phyloP scores from a whole-genome alignment of 92 coral and sea anemone genomes.

The Porites rus region DNA sequence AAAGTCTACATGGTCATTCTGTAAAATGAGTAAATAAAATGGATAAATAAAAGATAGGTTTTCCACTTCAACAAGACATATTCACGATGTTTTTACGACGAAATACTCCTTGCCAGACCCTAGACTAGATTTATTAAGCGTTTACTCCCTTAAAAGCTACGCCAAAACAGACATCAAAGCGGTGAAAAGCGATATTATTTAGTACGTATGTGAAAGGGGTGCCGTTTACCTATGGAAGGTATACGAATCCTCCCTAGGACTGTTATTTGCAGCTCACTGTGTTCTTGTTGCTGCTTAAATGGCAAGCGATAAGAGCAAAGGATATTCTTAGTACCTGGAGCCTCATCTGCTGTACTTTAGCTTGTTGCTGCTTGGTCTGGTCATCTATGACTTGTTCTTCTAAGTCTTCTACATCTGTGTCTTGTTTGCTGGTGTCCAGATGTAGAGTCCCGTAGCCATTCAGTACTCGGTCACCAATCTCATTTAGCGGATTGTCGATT shows the following conservation, averaged over 20 bases:
- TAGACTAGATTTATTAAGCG: no score
- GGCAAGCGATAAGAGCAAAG: neutral
- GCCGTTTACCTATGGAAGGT: no score
- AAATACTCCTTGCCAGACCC: neutral
- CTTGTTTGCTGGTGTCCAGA: constrained; percentile 98
- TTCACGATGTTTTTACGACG: no score
- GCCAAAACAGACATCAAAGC: no score
- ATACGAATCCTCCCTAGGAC: no score
- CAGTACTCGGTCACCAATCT: constrained; percentile 92
- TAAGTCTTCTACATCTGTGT: constrained; percentile 95
- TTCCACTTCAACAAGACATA: neutral
- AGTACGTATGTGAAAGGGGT: no score
- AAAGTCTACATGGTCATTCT: constrained; percentile 87
- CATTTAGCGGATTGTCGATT: constrained; percentile 93
- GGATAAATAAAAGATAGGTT: no score
- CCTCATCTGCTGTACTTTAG: constrained; percentile 73
- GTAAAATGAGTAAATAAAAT: neutral
- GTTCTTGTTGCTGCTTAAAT: neutral
- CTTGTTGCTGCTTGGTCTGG: constrained; percentile 94
- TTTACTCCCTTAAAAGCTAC: no score
- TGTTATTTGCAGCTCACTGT: no score
- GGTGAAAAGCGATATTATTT: no score
- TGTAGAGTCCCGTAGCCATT: constrained; percentile 90
- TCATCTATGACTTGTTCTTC: constrained; percentile 99
- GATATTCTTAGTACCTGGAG: constrained; percentile 48